Base-by-base conservation (phyloP, 2,888 invertebrate species). In the Nasonovia ribisnigri region DNA sequence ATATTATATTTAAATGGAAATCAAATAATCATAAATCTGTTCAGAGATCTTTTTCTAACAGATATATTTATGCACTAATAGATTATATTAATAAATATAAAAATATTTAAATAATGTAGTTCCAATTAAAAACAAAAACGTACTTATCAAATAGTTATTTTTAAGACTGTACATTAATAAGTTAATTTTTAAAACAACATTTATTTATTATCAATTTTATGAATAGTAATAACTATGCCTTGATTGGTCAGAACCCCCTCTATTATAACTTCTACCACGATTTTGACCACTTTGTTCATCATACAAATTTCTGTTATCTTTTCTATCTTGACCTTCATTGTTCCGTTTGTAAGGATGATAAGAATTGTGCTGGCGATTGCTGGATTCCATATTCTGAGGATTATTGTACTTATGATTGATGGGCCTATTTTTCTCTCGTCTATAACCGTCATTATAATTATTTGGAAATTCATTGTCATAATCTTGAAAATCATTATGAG, bases 381-480 rank as follows among this genome's bases (percentile, higher is more conserved):
- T 90, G 24, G 60, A 86, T 57, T 89, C 84, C 84, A 89, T 84
- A 87, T 86, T 86, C 46, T 86, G 90, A 87, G 36, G 29, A 60
- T 51, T 29, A 43, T 90, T 90, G 26, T 29, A 90, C 13, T 84
- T 90, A 77, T 84, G 26, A 90, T 42, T 93, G 8, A 51, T 86
- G 2, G 36, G 46, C 20, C 60, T 90, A 87, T 60, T 86, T 86
- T 51, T 86, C 0, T 86, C 90, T 29, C 48, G 67, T 6, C 43
- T 87, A 51, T 90, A 84, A 84, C 57, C 20, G 4, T 67, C 29
- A 84, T 77, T 88, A 89, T 90, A 93, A 43, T 90, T 93, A 67
- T 90, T 93, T 90, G 60, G 46, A 67, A 51, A 90, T 60, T 48
- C 86, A 36, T 60, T 67, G 16, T 29, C 46, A 90, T 51, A 43